phyloP scores from a whole-genome alignment of 2,113 vertebrate genomes.

The Chloropsis hardwickii region DNA sequence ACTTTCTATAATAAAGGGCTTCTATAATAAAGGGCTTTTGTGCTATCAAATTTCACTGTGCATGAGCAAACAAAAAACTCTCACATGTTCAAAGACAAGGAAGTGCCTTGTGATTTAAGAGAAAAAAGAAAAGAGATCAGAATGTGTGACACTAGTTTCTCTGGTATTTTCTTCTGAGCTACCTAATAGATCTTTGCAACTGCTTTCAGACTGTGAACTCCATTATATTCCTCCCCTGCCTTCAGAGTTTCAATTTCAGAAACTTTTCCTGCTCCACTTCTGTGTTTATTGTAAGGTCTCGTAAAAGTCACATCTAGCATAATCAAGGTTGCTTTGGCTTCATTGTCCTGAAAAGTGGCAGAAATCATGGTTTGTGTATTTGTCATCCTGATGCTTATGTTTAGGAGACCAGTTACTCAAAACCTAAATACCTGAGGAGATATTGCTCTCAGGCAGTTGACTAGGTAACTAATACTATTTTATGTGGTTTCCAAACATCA shows the following conservation, averaged over 20 bases:
- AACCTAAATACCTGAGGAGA: not conserved
- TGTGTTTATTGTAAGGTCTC: not conserved
- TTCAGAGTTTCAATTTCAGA: not conserved
- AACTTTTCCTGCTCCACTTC: not conserved
- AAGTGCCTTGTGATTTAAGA: slow-evolving; percentile 48
- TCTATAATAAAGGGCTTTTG: slow-evolving; percentile 52
- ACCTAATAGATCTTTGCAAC: not conserved
- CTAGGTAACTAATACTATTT: not conserved
- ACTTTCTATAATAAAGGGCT: slow-evolving; percentile 25
- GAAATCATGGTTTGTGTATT: not conserved
- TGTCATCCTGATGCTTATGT: not conserved
- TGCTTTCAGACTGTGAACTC: not conserved
- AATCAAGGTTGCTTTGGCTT: not conserved
- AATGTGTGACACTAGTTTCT: not conserved
- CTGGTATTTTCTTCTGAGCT: slow-evolving; percentile 7
- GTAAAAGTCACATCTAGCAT: not conserved
- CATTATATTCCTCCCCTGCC: not conserved
- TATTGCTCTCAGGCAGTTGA: not conserved
- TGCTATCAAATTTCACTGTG: slow-evolving; percentile 51
- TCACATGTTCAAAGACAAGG: slow-evolving; percentile 57
- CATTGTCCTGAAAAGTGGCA: not conserved
- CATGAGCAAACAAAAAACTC: slow-evolving; percentile 56
- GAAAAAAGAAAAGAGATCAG: slow-evolving; percentile 27
- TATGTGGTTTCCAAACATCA: not conserved
- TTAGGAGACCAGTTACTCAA: not conserved